A percentile compares a stretch with the other conserved stretches of the same genome.
Conservation (phyloP, 2,797 vertebrate species). For the Etheostoma perlongum region DNA sequence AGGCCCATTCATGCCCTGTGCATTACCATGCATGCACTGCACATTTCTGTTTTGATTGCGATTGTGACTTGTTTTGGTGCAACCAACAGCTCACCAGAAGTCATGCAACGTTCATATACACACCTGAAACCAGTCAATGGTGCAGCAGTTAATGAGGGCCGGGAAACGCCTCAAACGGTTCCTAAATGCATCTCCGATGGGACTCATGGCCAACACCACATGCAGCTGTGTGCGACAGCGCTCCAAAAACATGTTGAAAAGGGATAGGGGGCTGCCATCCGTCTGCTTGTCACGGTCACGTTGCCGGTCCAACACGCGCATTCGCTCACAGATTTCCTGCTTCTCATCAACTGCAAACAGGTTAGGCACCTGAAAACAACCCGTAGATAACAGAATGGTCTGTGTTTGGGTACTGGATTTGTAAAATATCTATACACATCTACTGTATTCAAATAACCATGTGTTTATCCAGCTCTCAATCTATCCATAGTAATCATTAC, state of each 20-base stretch:
- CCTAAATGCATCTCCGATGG: constrained; percentile 92
- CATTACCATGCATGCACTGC: too few relatives aligned
- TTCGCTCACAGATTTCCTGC: constrained; percentile 92
- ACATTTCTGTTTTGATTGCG: background rate
- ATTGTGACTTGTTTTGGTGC: background rate
- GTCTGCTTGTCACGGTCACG: constrained; percentile 90
- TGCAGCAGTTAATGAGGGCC: constrained; percentile 97
- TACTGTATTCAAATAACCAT: background rate
- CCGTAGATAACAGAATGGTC: background rate
- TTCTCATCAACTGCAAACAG: constrained; percentile 91
- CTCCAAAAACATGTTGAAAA: constrained; percentile 94
- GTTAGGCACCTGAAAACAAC: constrained; percentile 86
- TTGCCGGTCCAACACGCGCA: constrained; percentile 90
- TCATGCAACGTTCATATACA: constrained; percentile 35
- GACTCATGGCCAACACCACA: constrained; percentile 94
- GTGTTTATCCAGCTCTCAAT: background rate
- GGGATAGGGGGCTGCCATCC: constrained; percentile 89
- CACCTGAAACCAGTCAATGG: constrained; percentile 99
- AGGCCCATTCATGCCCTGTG: too few relatives aligned
- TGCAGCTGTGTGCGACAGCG: constrained; percentile 92
- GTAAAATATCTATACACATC: background rate
- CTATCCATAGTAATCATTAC: background rate
- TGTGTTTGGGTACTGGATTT: constrained; percentile 1
- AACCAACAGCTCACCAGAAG: background rate
- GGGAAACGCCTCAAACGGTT: constrained; percentile 91